Conservation (phyloP, 2,888 invertebrate species). For the Leptodirus hochenwartii region DNA sequence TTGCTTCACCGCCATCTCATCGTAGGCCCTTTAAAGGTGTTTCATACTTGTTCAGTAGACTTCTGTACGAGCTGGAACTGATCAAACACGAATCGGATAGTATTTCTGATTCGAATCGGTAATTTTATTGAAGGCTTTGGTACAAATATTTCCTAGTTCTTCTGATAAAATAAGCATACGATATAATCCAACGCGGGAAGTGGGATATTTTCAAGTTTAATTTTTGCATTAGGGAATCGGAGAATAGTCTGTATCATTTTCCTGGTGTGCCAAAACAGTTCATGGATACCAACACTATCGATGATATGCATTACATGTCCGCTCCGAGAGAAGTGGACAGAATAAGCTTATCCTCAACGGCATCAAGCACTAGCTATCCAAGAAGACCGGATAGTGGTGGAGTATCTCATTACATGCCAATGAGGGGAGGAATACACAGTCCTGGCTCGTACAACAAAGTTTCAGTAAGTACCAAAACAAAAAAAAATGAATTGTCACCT, state of each 20-base stretch:
- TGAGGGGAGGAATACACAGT: constrained; percentile 35
- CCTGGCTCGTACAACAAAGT: constrained; percentile 41
- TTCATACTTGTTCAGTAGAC: too few species aligned
- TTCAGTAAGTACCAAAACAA: constrained; percentile 29
- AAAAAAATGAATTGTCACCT: neutral
- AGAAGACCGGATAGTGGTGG: constrained; percentile 30
- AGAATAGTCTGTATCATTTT: constrained; percentile 37
- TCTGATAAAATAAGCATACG: too few species aligned
- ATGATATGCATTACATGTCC: constrained; percentile 31
- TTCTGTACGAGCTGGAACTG: too few species aligned
- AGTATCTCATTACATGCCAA: constrained; percentile 35
- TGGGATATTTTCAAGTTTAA: too few species aligned
- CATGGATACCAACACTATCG: constrained; percentile 36
- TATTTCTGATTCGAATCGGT: too few species aligned
- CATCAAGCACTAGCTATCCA: constrained; percentile 37
- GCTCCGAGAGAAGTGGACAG: constrained; percentile 36
- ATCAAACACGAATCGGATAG: too few species aligned
- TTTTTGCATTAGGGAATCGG: constrained; percentile 39
- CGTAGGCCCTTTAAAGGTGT: too few species aligned
- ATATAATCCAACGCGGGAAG: too few species aligned
- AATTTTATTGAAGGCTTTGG: too few species aligned
- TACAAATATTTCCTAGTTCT: too few species aligned
- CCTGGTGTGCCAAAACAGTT: constrained; percentile 30
- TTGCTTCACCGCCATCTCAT: too few species aligned
- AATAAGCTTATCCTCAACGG: constrained; percentile 39